Base-by-base conservation (phyloP, 2,888 invertebrate species). In the Leptothorax acervorum region DNA sequence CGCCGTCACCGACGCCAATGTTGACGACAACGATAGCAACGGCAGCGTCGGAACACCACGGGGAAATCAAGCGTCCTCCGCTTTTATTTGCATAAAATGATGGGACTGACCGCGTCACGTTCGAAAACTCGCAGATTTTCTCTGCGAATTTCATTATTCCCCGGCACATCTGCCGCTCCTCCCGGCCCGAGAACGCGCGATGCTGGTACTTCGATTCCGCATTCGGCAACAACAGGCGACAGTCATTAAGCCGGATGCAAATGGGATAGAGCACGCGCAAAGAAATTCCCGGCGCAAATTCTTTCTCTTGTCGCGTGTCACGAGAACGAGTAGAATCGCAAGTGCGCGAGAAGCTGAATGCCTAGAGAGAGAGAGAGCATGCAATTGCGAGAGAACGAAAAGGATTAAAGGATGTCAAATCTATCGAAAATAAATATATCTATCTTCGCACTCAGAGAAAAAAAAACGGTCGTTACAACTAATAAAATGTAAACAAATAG, bases 41-140 rank as follows among this genome's bases (percentile, higher is more conserved):
- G 68, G 51, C 74, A 62, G 62, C 82, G 86, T 81, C 84, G 71
- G 88, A 94, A 94, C 92, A 94, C 94, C 93, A 93, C 87, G 89
- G 94, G 94, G 94, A 95, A 94, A 94, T 95, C 94, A 94, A 94
- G 92, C 93, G 92, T 92, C 88, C 92, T 89, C 85, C 86, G 89
- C 88, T 93, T 93, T 93, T 94, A 94, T 95, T 94, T 95, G 94
- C 95, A 95, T 94, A 94, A 95, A 94, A 94, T 95, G 94, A 95
- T 94, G 91, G 93, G 92, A 93, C 92, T 92, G 85, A 91, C 90
- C 92, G 91, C 90, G 92, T 93, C 92, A 92, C 92, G 92, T 93
- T 92, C 92, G 91, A 87, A 87, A 87, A 87, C 85, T 86, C 81
- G 84, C 87, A 85, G 88, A 90, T 90, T 90, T 90, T 90, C 86